A percentile compares a stretch with the other conserved stretches of the same genome.
Conservation (phyloP, 2,888 invertebrate genomes). For the Macropis europaea region DNA sequence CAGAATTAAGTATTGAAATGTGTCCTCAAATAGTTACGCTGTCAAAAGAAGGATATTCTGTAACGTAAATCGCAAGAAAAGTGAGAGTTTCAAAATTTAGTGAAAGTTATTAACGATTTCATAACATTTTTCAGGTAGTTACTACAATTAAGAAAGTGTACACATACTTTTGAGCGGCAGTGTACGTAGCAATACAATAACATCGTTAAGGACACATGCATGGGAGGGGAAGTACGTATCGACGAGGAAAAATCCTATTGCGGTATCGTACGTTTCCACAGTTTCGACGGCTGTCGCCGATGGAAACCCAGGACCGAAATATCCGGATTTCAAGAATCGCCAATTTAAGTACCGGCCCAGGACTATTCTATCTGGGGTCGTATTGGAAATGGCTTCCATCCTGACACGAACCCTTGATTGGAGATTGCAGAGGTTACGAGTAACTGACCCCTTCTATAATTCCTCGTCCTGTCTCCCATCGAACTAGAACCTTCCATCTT, state of each 20-base stretch:
- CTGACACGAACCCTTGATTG: conserved; percentile 14
- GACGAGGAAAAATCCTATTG: background rate
- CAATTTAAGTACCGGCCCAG: conserved; percentile 8
- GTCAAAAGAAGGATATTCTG: too few relatives aligned
- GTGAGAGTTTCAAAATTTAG: too few relatives aligned
- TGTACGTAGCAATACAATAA: background rate
- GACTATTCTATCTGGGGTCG: background rate
- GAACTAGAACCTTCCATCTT: background rate
- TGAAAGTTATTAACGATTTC: too few relatives aligned
- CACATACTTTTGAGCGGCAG: too few relatives aligned
- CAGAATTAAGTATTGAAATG: too few relatives aligned
- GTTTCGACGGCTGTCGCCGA: background rate
- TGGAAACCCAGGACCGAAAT: background rate
- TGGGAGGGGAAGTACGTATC: background rate
- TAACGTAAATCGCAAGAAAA: too few relatives aligned
- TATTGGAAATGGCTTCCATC: conserved; percentile 9
- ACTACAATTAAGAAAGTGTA: too few relatives aligned
- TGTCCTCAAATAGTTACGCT: too few relatives aligned
- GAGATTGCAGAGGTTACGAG: conserved; percentile 5
- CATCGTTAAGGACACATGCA: background rate
- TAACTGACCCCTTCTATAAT: conserved; percentile 11
- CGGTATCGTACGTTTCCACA: background rate
- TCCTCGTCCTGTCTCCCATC: background rate
- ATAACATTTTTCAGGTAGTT: too few relatives aligned
- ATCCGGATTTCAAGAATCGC: background rate